These are phyloP conservation scores for Coremacera marginata DNA, from an alignment of 2,888 invertebrate species.

Conservation along the genomic window DNA sequence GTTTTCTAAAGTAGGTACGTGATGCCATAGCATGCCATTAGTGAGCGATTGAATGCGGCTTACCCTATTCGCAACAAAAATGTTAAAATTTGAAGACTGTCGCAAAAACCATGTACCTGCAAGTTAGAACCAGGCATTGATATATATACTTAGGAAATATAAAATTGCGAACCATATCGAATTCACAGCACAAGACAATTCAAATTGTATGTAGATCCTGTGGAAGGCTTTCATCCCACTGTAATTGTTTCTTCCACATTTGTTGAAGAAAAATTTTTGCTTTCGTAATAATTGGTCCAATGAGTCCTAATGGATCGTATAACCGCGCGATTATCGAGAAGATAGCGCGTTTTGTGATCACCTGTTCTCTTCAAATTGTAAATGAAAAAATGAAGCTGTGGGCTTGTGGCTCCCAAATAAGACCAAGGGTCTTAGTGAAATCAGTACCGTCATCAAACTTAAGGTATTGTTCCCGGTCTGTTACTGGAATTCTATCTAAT, in stretches of 20 bases:
- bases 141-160: conserved; percentile 33
- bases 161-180: background rate
- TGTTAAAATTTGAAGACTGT: conserved; percentile 39
- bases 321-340: conserved; percentile 37
- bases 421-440: conserved; percentile 42
- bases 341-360: conserved; percentile 34
- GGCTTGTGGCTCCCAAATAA: conserved; percentile 38
- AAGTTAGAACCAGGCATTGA: conserved; percentile 3
- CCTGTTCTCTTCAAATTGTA: background rate
- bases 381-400: conserved; percentile 40
- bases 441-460: conserved; percentile 43
- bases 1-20: no score
- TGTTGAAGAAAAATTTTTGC: conserved; percentile 42
- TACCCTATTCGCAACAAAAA: conserved; percentile 39
- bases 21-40: no score
- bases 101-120: conserved; percentile 41
- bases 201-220: conserved; percentile 28
- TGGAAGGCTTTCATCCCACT: conserved; percentile 41
- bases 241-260: conserved; percentile 34
- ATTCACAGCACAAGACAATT: background rate
- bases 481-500: background rate
- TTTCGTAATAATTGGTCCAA: conserved; percentile 41
- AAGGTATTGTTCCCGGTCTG: conserved; percentile 30
- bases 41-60: conserved; percentile 33
- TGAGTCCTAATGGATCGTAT: conserved; percentile 42